phyloP scores from a whole-genome alignment of 2,797 vertebrate genomes.

The Lithobates pipiens region DNA sequence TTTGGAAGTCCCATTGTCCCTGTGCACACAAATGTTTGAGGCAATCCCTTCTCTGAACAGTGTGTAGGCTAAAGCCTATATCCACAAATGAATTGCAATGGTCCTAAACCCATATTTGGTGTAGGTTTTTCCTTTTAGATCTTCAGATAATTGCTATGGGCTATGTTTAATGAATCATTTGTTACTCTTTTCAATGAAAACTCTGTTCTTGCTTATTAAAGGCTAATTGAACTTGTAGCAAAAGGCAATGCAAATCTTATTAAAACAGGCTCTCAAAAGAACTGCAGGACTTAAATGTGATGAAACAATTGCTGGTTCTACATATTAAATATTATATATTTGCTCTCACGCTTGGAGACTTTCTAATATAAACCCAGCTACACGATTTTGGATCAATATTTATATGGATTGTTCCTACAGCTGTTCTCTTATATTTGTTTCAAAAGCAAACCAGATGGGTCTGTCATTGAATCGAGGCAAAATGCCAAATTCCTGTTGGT shows the following conservation, averaged over 20 bases:
- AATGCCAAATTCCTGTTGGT: slow-evolving; percentile 52
- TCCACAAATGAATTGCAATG: background rate
- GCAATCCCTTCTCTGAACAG: too few species aligned
- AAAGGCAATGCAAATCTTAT: slow-evolving; percentile 7
- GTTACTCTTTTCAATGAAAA: background rate
- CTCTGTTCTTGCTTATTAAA: background rate
- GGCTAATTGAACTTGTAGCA: background rate
- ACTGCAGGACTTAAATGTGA: background rate
- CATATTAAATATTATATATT: slow-evolving; percentile 48
- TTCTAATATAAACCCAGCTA: slow-evolving; percentile 47
- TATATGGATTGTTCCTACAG: slow-evolving; percentile 43
- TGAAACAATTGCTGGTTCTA: slow-evolving; percentile 11
- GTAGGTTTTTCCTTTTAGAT: background rate
- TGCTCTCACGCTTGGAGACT: slow-evolving; percentile 26
- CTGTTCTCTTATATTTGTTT: slow-evolving; percentile 54
- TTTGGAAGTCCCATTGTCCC: too few species aligned
- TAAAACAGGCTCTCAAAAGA: slow-evolving; percentile 5
- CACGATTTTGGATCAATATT: slow-evolving; percentile 45
- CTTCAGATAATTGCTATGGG: background rate
- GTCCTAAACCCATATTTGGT: background rate
- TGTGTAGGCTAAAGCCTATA: background rate
- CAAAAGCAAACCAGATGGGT: slow-evolving; percentile 54
- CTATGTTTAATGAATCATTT: slow-evolving; percentile 8
- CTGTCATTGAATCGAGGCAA: slow-evolving; percentile 46
- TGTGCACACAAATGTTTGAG: too few species aligned